Evolutionary conservation across 1,140 invertebrate genomes (phyloP), one percentile per base, ranked within the genome.

Genomic region (Acromyrmex charruanus): DNA sequence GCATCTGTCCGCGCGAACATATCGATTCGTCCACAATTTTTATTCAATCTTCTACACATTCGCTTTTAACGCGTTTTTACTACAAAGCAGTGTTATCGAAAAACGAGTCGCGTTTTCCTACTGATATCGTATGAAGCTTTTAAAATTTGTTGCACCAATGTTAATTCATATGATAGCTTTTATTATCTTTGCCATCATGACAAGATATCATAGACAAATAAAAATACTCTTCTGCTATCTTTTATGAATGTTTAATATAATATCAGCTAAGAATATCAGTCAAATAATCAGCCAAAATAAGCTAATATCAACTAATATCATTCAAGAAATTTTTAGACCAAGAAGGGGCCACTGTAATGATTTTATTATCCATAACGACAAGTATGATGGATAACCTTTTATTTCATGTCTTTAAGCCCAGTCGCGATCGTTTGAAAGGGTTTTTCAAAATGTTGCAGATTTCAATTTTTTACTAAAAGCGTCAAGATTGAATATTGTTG

Each of bases 11-110:
- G 75, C 35, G 39, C 28, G 7, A 66, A 59, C 25, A 63, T 39
- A 68, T 53, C 77, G 53, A 72, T 82, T 39, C 68, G 25, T 35
- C 7, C 39, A 49, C 68, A 72, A 82, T 82, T 72, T 82, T 74
- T 59, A 59, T 66, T 39, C 39, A 25, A 28, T 14, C 12, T 51
- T 58, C 53, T 49, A 9, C 25, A n/a, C 14, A 16, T 81, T 25
- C 21, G 59, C 16, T 63, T 82, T 58, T 82, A 82, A 82, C 35
- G 35, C 35, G 35, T 31, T 35, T 65, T 28, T 35, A 18, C 10
- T 59, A 49, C 79, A 74, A 74, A 82, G 39, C 79, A 3, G 10
- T 18, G 14, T 35, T 16, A 49, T 82, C 53, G 53, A 53, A 59
- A 55, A 82, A 31, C 53, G 35, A 10, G 53, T 16, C 28, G 65